Base-by-base conservation (phyloP, 2,113 vertebrate species). In the Dascyllus trimaculatus region DNA sequence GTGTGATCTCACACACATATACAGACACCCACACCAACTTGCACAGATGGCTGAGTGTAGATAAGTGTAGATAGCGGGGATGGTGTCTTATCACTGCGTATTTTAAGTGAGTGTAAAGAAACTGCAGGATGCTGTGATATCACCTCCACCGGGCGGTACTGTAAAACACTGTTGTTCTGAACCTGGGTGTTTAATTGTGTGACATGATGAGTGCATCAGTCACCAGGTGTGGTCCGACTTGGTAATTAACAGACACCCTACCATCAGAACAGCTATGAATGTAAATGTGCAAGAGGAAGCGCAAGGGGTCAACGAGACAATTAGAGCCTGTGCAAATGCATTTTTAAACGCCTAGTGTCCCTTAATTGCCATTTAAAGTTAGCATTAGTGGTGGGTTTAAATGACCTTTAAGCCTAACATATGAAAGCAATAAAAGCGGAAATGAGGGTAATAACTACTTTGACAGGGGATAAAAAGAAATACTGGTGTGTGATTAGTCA, bases 351-450 rank as follows among this genome's bases (percentile, higher is more conserved):
- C 74, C 85, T 60, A 59, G 82, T 83, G 81, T 80, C 62, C 59
- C 82, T 78, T 90, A 91, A 92, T 90, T 84, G 85, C 79, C 75
- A 80, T 81, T 89, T 81, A 68, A 87, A 85, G 71, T 57, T 71
- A 54, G 81, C 64, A 69, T 65, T 66, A 64, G 72, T 66, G 68
- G 58, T 81, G 63, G 22, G 69, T 86, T 83, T 52, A 59, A 65
- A 71, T 69, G 38, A 76, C 69, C 84, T 88, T 82, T 75, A 82
- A 65, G 68, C 71, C 52, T 17, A 79, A 69, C 52, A 81, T 71
- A 83, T 83, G 82, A 88, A 82, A 38, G 53, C 29, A 72, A 59
- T 81, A 71, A 80, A 78, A 56, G 58, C 74, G 71, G 60, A 68
- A 61, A 79, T 35, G 45, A 77, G 62, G 78, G 60, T 85, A 78